Evolutionary conservation across 2,113 vertebrate species (phyloP), one percentile per base, ranked within the genome.

Genomic region (Sciurus niger): DNA sequence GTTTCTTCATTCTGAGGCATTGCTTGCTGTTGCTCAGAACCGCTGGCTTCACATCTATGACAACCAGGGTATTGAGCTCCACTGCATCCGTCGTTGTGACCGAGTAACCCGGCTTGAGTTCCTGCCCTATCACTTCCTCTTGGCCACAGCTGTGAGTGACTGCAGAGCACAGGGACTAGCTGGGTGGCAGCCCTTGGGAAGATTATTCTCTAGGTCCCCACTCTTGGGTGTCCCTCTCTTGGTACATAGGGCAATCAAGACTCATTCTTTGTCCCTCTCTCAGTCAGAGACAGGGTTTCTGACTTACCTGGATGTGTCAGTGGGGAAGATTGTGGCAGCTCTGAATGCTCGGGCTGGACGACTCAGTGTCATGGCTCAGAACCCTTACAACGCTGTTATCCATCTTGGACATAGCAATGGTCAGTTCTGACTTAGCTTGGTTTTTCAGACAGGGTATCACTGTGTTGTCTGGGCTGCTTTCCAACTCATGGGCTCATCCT

Each of bases 11-110:
- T 98, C 96, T 0, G 99, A 99, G 96, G 84, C 96, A 0, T 99
- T 99, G 98, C 99, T 99, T 11, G 99, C 99, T 0, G 99, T 99
- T 13, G 99, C 99, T 65, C 99, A 99, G 98, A 99, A 99, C 96
- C 99, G 99, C 95, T 99, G 99, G 99, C 98, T 99, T 6, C 97
- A 99, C 83, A 98, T 99, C 46, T 99, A 99, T 0, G 99, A 99
- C 98, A 99, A 98, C 65, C 99, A 98, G 4, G 99, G 99, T 9
- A 98, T 99, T 2, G 99, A 99, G 98, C 99, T 99, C 67, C 99
- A 99, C 95, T 99, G 99, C 84, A 96, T 99, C 46, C 99, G 99
- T 85, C 99, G 99, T 77, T 99, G 99, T 96, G 99, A 99, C 6
- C 98, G 99, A 0, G 97, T 99, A 46, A 98, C 99, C 0, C 98